phyloP scores from a whole-genome alignment of 1,140 invertebrate genomes.

The Babylonia areolata region DNA sequence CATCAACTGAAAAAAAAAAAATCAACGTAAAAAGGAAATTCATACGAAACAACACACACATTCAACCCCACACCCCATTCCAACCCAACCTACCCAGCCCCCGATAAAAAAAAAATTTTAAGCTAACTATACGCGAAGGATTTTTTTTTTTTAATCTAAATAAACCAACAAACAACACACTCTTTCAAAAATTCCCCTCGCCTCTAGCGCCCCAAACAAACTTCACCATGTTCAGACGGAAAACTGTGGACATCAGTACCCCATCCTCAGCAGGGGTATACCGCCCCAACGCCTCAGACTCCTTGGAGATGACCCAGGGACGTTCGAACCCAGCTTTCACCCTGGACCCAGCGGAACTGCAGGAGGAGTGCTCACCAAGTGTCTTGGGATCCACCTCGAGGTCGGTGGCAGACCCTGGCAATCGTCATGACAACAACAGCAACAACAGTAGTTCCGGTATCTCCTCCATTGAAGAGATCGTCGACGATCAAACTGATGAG shows the following conservation, averaged over 20 bases:
- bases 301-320: background rate
- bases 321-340: background rate
- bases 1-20: too few species aligned
- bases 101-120: background rate
- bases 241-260: background rate
- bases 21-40: too few species aligned
- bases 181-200: background rate
- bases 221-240: conserved; percentile 19
- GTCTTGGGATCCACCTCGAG: background rate
- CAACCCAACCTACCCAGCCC: too few species aligned
- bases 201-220: background rate
- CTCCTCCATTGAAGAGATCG: background rate
- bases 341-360: background rate
- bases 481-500: background rate
- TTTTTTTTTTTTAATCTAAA: background rate
- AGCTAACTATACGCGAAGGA: background rate
- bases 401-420: background rate
- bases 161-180: too few species aligned
- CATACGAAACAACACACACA: too few species aligned
- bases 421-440: background rate
- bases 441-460: conserved; percentile 1
- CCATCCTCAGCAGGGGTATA: conserved; percentile 9
- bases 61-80: too few species aligned
- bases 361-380: background rate
- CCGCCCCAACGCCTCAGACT: background rate